phyloP scores from a whole-genome alignment of 2,888 invertebrate genomes.

The Aleiodes testaceus region DNA sequence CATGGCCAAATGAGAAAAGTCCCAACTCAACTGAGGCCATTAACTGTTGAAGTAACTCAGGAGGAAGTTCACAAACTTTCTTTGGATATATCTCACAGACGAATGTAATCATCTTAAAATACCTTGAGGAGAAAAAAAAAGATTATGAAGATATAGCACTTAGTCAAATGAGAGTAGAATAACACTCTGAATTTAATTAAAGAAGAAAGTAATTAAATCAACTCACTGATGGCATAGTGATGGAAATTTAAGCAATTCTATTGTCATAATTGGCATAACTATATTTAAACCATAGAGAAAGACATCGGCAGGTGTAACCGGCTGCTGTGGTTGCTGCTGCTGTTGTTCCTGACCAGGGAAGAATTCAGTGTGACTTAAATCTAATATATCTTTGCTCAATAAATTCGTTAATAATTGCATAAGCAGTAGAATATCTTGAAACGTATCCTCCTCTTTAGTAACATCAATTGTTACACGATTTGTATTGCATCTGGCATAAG shows the following conservation, averaged over 20 bases:
- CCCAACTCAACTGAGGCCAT: constrained; percentile 78
- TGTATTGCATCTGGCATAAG: constrained; percentile 80
- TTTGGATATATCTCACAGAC: constrained; percentile 81
- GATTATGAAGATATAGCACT: constrained; percentile 33
- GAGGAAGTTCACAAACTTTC: constrained; percentile 75
- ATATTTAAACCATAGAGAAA: constrained; percentile 81
- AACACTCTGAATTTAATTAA: constrained; percentile 10
- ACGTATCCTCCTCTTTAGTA: constrained; percentile 83
- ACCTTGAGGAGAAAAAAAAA: constrained; percentile 58
- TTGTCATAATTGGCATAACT: constrained; percentile 83
- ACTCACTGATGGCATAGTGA: constrained; percentile 78
- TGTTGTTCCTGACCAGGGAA: constrained; percentile 26
- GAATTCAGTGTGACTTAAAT: constrained; percentile 65
- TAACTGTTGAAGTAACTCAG: constrained; percentile 75
- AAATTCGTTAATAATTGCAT: constrained; percentile 83
- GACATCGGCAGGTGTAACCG: constrained; percentile 76
- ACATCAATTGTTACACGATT: constrained; percentile 78
- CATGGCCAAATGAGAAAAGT: constrained; percentile 77
- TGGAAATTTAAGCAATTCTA: constrained; percentile 82
- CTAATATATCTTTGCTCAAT: constrained; percentile 76
- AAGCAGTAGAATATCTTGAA: constrained; percentile 84
- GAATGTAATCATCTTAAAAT: constrained; percentile 78
- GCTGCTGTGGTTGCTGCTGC: constrained; percentile 21
- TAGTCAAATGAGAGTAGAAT: background rate
- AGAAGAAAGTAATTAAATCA: constrained; percentile 7